These are phyloP conservation scores for Phymorhynchus buccinoides DNA, from an alignment of 1,140 invertebrate genomes.

Conservation along the genomic window DNA sequence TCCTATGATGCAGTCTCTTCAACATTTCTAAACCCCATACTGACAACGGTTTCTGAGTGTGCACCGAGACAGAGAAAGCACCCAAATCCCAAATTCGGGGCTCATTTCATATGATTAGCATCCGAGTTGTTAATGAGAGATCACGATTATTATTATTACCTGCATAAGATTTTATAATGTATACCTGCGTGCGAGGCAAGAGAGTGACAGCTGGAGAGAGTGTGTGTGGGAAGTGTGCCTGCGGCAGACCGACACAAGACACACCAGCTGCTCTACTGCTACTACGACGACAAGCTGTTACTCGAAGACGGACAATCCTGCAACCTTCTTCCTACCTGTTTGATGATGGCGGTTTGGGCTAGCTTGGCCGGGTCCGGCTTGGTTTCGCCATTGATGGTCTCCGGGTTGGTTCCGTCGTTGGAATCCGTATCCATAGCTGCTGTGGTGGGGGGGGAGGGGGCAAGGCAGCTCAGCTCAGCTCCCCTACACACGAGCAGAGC, in stretches of 20 bases:
- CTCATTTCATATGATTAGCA: slow-evolving; percentile 69
- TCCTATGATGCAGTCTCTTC: background rate
- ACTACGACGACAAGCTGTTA: background rate
- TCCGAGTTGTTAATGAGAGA: slow-evolving; percentile 69
- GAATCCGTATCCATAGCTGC: slow-evolving; percentile 71
- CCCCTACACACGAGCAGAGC: too few relatives aligned
- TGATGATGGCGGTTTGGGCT: slow-evolving; percentile 72
- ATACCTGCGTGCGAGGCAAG: slow-evolving; percentile 50
- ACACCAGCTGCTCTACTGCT: background rate
- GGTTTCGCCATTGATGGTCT: slow-evolving; percentile 68
- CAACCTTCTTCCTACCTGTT: slow-evolving; percentile 66
- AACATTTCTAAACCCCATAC: background rate
- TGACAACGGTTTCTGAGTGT: background rate
- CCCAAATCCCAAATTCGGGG: slow-evolving; percentile 8
- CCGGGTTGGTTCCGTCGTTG: slow-evolving; percentile 64
- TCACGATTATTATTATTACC: slow-evolving; percentile 58
- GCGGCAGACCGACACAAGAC: background rate
- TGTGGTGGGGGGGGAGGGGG: background rate
- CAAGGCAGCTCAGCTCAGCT: slow-evolving; percentile 1
- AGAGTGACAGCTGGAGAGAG: background rate
- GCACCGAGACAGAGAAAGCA: too few relatives aligned
- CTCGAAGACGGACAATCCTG: background rate
- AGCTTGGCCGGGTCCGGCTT: slow-evolving; percentile 70
- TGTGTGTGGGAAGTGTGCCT: background rate
- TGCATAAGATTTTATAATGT: slow-evolving; percentile 55